Base-by-base conservation (phyloP, 37 sponge, comb jelly and placozoan genomes). In the Tethya wilhelma region DNA sequence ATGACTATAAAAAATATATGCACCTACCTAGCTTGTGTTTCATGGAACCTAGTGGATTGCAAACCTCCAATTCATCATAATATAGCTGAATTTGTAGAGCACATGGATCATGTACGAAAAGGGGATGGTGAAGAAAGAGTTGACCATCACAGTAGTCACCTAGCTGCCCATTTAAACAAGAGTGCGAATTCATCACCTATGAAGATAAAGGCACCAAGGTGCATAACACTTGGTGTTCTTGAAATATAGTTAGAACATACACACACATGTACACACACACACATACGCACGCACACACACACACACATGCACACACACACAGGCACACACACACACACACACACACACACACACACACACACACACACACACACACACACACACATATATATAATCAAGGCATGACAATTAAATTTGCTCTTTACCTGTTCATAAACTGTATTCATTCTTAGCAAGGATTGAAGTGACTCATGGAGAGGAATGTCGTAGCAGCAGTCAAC, bases 1-100 rank as follows among this genome's bases (percentile, higher is more conserved):
- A 79, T 42, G 49, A 25, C 20, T n/a, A n/a, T n/a, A n/a, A n/a
- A 49, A 59, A 23, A 19, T 59, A 71, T 6, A 80, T 29, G 29
- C 20, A 82, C 74, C 43, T 79, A 89, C 84, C 84, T 26, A 89
- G 69, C 41, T 89, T 89, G 62, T 89, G 90, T 44, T 73, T 82
- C 23, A 44, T 78, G 1, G 83, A 69, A 2, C 90, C 90, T 20
- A 84, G 57, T 33, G 84, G 90, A 72, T 89, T 89, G 59, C 79
- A 78, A 2, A 89, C 59, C 67, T 89, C 90, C n/a, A 83, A 32
- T 8, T 89, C 84, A 79, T 83, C 90, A 66, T 79, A 89, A 39
- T 84, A 89, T 41, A 84, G 41, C 59, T 66, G 64, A 34, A 89
- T 74, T 64, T 89, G 80, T 45, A 89, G 45, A 39, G 80, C 78